Percentiles rank a stretch among this genome's conserved stretches.
phyloP scores from a whole-genome alignment of 2,797 vertebrate species.

The Sebastes aleutianus region DNA sequence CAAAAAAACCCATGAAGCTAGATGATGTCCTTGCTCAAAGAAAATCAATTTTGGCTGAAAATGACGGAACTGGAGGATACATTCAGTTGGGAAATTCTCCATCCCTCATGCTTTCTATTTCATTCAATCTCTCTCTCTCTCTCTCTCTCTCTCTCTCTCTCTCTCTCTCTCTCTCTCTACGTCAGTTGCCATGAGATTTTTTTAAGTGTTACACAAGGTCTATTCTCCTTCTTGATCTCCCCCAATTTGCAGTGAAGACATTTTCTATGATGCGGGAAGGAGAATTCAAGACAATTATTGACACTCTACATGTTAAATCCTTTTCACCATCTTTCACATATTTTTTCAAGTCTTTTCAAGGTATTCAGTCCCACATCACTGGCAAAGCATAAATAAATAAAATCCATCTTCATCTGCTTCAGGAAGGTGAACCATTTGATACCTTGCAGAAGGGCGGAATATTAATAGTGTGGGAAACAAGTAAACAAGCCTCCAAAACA shows the following conservation, averaged over 20 bases:
- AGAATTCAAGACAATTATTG: slow-evolving; percentile 28
- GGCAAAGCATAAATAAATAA: slow-evolving; percentile 49
- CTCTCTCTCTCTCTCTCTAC: neutral
- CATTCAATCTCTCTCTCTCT: neutral
- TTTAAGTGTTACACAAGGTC: neutral
- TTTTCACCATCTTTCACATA: slow-evolving; percentile 9
- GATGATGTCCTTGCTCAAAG: slow-evolving; percentile 61
- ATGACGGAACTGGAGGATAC: slow-evolving; percentile 65
- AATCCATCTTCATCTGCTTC: slow-evolving; percentile 42
- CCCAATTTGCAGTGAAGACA: slow-evolving; percentile 25
- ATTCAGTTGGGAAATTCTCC: slow-evolving; percentile 52
- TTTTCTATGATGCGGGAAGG: slow-evolving; percentile 1
- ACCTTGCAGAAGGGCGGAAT: slow-evolving; percentile 31
- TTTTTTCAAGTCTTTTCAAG: slow-evolving; percentile 24
- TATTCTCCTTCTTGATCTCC: slow-evolving; percentile 29
- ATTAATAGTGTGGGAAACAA: slow-evolving; percentile 46
- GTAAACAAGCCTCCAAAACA: slow-evolving; percentile 60
- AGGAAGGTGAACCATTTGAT: slow-evolving; percentile 52
- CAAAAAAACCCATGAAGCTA: slow-evolving; percentile 45
- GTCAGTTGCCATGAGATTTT: slow-evolving; percentile 19
- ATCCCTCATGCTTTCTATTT: slow-evolving; percentile 42
- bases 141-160: neutral
- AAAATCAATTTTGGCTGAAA: slow-evolving; percentile 63
- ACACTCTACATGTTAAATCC: neutral
- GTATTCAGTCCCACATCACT: neutral